Base-by-base conservation (phyloP, 2,888 invertebrate genomes). In the Aromia moschata region DNA sequence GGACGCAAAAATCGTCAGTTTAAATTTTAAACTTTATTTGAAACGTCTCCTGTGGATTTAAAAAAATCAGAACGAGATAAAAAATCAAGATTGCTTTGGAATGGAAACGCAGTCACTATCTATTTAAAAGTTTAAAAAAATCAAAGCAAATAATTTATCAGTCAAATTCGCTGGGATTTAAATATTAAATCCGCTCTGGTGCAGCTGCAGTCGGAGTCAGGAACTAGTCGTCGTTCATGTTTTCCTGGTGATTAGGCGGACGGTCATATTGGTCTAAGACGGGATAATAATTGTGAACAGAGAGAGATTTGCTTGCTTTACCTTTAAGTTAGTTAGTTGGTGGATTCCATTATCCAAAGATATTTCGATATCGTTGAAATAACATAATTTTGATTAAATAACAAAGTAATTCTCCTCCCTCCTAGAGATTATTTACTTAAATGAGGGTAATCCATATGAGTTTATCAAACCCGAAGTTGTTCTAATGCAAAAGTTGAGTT, bases 21-120 rank as follows among this genome's bases (percentile, higher is more conserved):
- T 58, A 58, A 58, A 58, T 58, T 58, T 58, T 58, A 58, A 58
- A 58, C 40, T 54, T 41, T 41, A 25, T 41, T 25, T 52, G n/a
- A 38, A 52, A 31, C n/a, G 10, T 11, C 10, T 33, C n/a, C 7
- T 2, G 33, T 33, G 2, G 33, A 33, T 33, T 33, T 33, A 33
- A 33, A 33, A 33, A 33, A 33, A 33, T 25, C 7, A 7, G 7
- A 5, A 7, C 3, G 25, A 7, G 25, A 7, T 5, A 5, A 25
- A 25, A 25, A 25, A 25, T 25, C 7, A 7, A 5, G 3, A 25
- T 25, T 25, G 25, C 25, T 25, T 25, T 25, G 25, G 7, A 25
- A 3, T 5, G 4, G 4, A 7, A 25, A 25, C 25, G 25, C 3
- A 25, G 7, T 25, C 25, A 25, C 25, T 25, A 5, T 25, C 25